Percentiles rank a stretch among this genome's conserved stretches.
These are phyloP conservation scores for Lagopus muta DNA, from an alignment of 2,113 vertebrate genomes.

Conservation along the genomic window DNA sequence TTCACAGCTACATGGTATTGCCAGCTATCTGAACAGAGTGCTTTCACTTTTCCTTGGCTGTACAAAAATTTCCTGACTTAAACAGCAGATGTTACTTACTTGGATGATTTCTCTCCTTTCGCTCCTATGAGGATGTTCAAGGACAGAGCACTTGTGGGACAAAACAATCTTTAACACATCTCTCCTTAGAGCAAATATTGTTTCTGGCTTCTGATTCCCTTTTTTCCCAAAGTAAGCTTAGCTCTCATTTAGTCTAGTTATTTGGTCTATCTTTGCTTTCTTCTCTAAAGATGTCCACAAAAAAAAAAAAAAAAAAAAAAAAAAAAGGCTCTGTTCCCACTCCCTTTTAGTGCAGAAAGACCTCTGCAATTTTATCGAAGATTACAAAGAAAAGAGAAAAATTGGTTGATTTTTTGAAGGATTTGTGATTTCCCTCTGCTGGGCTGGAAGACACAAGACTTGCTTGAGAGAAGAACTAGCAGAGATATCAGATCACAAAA, in stretches of 20 bases:
- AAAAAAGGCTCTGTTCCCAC: background rate
- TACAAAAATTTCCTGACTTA: slow-evolving; percentile 27
- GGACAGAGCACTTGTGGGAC: slow-evolving; percentile 18
- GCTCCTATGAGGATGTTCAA: background rate
- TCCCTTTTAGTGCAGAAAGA: background rate
- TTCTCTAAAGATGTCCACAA: slow-evolving; percentile 1
- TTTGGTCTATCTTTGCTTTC: slow-evolving; percentile 23
- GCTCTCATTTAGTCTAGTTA: background rate
- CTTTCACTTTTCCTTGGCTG: slow-evolving; percentile 4
- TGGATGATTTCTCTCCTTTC: background rate
- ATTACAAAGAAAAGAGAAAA: background rate
- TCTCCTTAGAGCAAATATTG: slow-evolving; percentile 32
- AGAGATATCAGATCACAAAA: background rate
- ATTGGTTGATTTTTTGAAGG: background rate
- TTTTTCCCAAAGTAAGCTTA: slow-evolving; percentile 40
- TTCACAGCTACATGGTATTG: background rate
- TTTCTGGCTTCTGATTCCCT: slow-evolving; percentile 37
- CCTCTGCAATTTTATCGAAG: background rate
- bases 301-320: background rate
- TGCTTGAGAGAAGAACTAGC: background rate
- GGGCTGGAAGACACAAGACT: background rate
- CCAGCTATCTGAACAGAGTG: background rate
- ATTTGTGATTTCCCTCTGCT: background rate
- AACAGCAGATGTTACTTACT: background rate
- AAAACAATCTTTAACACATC: slow-evolving; percentile 27